Conservation (phyloP, 1,140 invertebrate species). For the Brachionus calyciflorus region DNA sequence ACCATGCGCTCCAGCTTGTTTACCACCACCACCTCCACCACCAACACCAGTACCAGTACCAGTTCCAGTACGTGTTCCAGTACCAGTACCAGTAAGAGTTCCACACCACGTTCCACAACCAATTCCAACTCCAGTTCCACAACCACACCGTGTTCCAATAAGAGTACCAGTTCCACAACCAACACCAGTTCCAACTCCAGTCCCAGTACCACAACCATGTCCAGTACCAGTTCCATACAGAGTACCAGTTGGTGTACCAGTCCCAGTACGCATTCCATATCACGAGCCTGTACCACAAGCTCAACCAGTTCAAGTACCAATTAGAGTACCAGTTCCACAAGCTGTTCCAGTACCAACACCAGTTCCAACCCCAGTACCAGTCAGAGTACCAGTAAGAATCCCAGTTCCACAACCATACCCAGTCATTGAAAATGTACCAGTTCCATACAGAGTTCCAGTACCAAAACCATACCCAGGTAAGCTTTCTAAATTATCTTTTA, state of each 20-base stretch:
- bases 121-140: conserved; percentile 6
- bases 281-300: conserved; percentile 20
- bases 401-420: too few relatives aligned
- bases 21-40: neutral
- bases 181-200: too few relatives aligned
- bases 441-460: too few relatives aligned
- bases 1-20: too few relatives aligned
- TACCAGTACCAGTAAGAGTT: neutral
- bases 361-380: too few relatives aligned
- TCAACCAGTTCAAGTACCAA: conserved; percentile 19
- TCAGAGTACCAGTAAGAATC: too few relatives aligned
- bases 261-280: neutral
- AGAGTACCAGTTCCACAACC: too few relatives aligned
- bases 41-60: conserved; percentile 5
- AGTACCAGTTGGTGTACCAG: conserved; percentile 12
- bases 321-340: conserved; percentile 7
- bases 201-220: too few relatives aligned
- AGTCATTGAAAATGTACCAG: too few relatives aligned
- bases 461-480: conserved; percentile 6
- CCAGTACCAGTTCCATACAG: too few relatives aligned
- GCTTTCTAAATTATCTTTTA: neutral
- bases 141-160: neutral
- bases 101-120: conserved; percentile 17
- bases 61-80: neutral
- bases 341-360: too few relatives aligned